phyloP scores from a whole-genome alignment of 2,888 invertebrate species.

The Synergus umbraculus region DNA sequence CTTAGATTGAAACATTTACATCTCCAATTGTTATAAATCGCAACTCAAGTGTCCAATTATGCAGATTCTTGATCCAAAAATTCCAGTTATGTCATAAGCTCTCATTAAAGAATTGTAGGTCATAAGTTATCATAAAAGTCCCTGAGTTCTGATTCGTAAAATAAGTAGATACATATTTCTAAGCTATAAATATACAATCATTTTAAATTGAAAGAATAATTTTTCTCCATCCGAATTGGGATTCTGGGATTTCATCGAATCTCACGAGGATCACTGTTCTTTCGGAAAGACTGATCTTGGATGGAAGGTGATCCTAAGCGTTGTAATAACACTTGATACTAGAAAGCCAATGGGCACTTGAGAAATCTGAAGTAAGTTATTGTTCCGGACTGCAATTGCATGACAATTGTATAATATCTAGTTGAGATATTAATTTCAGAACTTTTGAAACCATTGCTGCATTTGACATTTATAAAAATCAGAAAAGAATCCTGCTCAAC shows the following conservation, averaged over 20 bases:
- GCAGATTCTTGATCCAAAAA: too few species aligned
- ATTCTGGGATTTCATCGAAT: background rate
- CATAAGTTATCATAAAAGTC: background rate
- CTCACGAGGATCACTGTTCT: background rate
- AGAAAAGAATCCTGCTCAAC: background rate
- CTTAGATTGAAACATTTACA: too few species aligned
- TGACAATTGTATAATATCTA: background rate
- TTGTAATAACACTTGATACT: slow-evolving; percentile 4
- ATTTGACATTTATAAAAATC: background rate
- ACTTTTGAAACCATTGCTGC: background rate
- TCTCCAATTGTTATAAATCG: too few species aligned
- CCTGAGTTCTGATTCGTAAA: background rate
- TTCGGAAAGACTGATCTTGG: background rate
- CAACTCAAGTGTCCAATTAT: too few species aligned
- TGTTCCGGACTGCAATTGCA: background rate
- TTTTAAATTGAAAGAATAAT: background rate
- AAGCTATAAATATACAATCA: background rate
- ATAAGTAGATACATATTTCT: background rate
- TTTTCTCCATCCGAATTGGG: background rate
- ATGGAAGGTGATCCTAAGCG: slow-evolving; percentile 2
- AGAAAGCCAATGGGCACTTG: slow-evolving; percentile 2
- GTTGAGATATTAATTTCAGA: background rate
- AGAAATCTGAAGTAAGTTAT: background rate
- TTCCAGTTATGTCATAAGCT: too few species aligned
- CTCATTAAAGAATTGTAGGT: background rate